Conservation (phyloP, 2,113 vertebrate species). For the Ovibos moschatus region DNA sequence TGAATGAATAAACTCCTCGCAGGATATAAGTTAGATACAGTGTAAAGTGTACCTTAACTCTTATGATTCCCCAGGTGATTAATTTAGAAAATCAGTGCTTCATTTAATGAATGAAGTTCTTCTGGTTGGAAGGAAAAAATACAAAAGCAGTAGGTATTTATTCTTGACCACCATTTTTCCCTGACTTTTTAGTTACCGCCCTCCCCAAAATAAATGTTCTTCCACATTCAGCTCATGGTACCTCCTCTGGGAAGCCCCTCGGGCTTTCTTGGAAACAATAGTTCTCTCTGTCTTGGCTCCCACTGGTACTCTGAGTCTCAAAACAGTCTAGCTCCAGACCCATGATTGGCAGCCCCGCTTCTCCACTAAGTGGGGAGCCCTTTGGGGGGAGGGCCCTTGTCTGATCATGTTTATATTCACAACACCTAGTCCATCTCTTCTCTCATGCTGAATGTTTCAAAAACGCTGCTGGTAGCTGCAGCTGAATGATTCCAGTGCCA, state of each 20-base stretch:
- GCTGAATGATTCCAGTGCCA: fast-evolving
- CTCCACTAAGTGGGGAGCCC: no score
- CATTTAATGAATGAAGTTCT: neutral
- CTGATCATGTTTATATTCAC: neutral
- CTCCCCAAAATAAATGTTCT: neutral
- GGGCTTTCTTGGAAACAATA: neutral
- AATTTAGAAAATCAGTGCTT: neutral
- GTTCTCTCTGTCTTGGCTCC: fast-evolving
- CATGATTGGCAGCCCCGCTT: fast-evolving
- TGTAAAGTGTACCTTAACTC: slow-evolving; percentile 12
- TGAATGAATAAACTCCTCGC: slow-evolving; percentile 58
- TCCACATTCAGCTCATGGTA: neutral
- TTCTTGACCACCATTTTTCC: neutral
- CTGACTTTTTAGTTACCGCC: neutral
- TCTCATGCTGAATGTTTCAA: fast-evolving
- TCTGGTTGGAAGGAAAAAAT: neutral
- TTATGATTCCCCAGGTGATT: neutral
- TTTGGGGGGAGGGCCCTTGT: fast-evolving
- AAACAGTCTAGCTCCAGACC: neutral
- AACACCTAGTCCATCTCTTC: neutral
- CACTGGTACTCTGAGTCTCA: neutral
- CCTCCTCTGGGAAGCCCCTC: neutral
- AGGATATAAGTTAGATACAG: neutral
- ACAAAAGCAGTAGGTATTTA: neutral
- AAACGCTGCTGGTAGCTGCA: fast-evolving